phyloP scores from a whole-genome alignment of 2,797 vertebrate genomes.

The Sylvilagus floridanus region DNA sequence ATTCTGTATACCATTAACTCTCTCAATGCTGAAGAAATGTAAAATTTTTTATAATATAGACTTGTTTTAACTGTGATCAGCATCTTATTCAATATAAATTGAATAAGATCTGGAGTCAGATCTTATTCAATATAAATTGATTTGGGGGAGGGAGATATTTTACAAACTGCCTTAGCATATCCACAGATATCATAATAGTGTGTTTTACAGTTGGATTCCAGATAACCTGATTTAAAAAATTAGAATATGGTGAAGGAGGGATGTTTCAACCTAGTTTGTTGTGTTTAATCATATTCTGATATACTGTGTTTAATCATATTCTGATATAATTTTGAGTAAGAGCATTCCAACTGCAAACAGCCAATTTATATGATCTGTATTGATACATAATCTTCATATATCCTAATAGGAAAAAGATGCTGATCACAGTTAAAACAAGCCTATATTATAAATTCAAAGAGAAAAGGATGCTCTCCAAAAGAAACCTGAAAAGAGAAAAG shows the following conservation, averaged over 20 bases:
- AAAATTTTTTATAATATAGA: neutral
- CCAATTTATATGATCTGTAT: neutral
- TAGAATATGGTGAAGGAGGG: neutral
- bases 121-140: neutral
- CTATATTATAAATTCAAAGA: neutral
- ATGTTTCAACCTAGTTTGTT: neutral
- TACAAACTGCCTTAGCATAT: neutral
- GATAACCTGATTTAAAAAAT: constrained; percentile 27
- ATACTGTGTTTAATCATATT: constrained; percentile 26
- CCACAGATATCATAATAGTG: neutral
- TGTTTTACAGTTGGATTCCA: neutral
- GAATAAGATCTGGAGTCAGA: neutral
- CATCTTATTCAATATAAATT: constrained; percentile 7
- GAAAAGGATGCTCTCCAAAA: neutral
- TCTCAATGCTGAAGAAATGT: neutral
- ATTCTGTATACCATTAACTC: neutral
- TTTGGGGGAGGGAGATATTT: neutral
- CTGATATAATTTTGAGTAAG: constrained; percentile 42
- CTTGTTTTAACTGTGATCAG: neutral
- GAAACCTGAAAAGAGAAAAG: neutral
- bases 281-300: constrained; percentile 38
- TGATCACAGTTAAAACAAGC: neutral
- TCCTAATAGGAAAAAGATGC: neutral
- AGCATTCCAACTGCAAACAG: neutral
- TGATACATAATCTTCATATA: neutral